A percentile compares a stretch with the other conserved stretches of the same genome.
Conservation (phyloP, 1,140 invertebrate species). For the Pantala flavescens region DNA sequence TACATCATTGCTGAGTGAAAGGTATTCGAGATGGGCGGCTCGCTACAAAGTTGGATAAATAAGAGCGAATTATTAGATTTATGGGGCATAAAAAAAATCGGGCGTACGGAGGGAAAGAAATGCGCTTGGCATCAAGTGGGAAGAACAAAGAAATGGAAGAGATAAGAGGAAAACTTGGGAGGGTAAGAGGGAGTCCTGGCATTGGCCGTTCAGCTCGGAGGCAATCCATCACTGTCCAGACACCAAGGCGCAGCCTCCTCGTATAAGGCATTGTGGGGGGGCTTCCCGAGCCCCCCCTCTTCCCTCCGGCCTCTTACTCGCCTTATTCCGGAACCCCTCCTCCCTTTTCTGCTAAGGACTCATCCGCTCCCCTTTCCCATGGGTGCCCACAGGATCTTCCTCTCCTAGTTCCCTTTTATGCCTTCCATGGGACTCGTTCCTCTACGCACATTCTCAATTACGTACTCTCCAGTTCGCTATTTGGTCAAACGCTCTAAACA, state of each 20-base stretch:
- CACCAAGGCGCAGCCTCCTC: not conserved
- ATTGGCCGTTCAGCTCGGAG: conserved; percentile 2
- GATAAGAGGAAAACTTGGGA: not conserved
- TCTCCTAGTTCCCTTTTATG: not conserved
- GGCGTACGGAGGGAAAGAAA: too few species aligned
- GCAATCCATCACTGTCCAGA: conserved; percentile 8
- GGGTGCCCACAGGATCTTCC: not conserved
- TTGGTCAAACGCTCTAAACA: too few species aligned
- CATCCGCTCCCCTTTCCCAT: not conserved
- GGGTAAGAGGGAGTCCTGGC: not conserved
- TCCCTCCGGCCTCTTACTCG: not conserved
- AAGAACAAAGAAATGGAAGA: not conserved
- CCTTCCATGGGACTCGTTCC: not conserved
- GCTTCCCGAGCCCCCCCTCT: not conserved
- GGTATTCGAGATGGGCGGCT: too few species aligned
- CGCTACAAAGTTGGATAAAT: too few species aligned
- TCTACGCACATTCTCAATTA: not conserved
- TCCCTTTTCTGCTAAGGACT: not conserved
- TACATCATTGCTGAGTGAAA: too few species aligned
- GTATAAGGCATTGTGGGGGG: conserved; percentile 7
- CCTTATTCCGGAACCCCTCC: not conserved
- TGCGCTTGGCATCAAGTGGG: not conserved
- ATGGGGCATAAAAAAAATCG: too few species aligned
- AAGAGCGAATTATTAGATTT: too few species aligned
- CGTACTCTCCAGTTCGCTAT: too few species aligned